A percentile compares a stretch with the other conserved stretches of the same genome.
phyloP scores from a whole-genome alignment of 2,113 vertebrate species.

The Anthoscopus minutus region DNA sequence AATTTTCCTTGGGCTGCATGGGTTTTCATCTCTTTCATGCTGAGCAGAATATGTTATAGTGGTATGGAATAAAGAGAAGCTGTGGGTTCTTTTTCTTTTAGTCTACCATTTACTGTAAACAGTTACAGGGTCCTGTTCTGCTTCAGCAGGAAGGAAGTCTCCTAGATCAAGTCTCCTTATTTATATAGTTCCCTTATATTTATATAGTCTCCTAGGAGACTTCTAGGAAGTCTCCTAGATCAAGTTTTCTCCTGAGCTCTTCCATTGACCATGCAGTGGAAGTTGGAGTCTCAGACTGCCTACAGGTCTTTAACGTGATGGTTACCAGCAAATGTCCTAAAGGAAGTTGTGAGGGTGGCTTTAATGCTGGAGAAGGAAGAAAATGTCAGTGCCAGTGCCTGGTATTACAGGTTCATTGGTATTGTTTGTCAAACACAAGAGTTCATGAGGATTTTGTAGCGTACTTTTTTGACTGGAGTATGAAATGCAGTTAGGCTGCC shows the following conservation, averaged over 20 bases:
- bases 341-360: background rate
- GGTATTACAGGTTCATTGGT: background rate
- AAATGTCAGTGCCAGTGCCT: background rate
- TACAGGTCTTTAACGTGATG: background rate
- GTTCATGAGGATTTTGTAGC: background rate
- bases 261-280: rapidly evolving
- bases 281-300: background rate
- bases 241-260: background rate
- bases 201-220: no score
- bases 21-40: background rate
- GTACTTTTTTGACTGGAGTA: background rate
- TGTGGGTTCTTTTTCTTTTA: background rate
- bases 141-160: background rate
- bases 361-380: background rate
- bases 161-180: background rate
- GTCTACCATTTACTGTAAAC: background rate
- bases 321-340: background rate
- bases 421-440: background rate
- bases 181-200: no score
- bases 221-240: no score
- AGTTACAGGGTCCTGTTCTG: background rate
- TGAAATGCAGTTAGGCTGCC: background rate
- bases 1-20: background rate
- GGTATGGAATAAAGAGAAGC: background rate
- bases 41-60: background rate